These are phyloP conservation scores for Argyrosomus regius DNA, from an alignment of 2,797 vertebrate genomes.

Conservation along the genomic window DNA sequence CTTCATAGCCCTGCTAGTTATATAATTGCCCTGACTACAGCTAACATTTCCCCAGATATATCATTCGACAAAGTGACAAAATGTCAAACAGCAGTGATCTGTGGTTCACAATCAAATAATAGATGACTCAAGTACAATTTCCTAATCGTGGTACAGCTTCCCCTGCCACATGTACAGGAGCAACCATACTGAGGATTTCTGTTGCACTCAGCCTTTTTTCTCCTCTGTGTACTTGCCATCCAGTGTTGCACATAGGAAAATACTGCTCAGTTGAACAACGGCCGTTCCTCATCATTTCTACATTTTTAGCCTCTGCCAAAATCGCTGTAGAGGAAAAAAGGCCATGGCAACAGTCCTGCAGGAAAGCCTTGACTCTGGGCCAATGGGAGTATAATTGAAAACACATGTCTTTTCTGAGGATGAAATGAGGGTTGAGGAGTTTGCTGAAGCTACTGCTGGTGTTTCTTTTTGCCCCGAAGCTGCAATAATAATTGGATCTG, in stretches of 20 bases:
- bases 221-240: not conserved
- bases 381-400: slow-evolving; percentile 64
- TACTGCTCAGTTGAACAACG: slow-evolving; percentile 53
- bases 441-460: slow-evolving; percentile 12
- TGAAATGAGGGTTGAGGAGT: slow-evolving; percentile 13
- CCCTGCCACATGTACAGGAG: slow-evolving; percentile 66
- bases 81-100: slow-evolving; percentile 3
- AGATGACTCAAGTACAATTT: slow-evolving; percentile 25
- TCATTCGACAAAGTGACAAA: slow-evolving; percentile 15
- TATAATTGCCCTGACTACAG: not conserved
- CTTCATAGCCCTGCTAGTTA: not conserved
- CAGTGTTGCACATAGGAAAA: slow-evolving; percentile 66
- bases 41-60: not conserved
- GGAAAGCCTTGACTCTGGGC: slow-evolving; percentile 31
- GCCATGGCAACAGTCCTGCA: slow-evolving; percentile 23
- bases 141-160: slow-evolving; percentile 17
- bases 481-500: slow-evolving; percentile 35
- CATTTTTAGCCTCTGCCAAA: slow-evolving; percentile 57
- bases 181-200: slow-evolving; percentile 31
- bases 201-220: slow-evolving; percentile 37
- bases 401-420: slow-evolving; percentile 70
- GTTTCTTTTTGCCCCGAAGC: slow-evolving; percentile 8
- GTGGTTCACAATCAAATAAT: slow-evolving; percentile 36
- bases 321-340: slow-evolving; percentile 33
- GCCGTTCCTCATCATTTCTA: slow-evolving; percentile 46